phyloP scores from a whole-genome alignment of 2,888 invertebrate genomes.

The Amblyjoppa fuscipennis region DNA sequence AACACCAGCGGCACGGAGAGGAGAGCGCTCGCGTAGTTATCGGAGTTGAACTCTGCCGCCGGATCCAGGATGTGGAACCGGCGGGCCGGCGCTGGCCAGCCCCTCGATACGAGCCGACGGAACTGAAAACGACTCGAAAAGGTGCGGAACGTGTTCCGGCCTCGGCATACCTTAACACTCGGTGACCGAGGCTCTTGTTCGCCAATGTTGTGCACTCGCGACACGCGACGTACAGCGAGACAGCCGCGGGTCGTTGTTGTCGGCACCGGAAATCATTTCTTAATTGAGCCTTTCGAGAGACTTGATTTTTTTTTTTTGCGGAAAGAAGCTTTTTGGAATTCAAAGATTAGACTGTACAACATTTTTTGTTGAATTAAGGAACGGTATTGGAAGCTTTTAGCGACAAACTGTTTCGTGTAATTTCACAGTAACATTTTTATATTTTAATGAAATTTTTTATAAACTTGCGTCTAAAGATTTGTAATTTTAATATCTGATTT shows the following conservation, averaged over 20 bases:
- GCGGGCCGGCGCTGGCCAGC: constrained; percentile 71
- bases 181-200: constrained; percentile 1
- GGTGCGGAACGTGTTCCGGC: constrained; percentile 81
- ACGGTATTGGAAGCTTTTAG: too few relatives aligned
- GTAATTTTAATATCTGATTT: too few relatives aligned
- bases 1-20: background rate
- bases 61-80: constrained; percentile 82
- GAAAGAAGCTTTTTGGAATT: background rate
- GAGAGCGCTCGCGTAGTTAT: constrained; percentile 1
- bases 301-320: background rate
- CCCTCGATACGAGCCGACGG: constrained; percentile 74
- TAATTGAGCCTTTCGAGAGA: constrained; percentile 74
- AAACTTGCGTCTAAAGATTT: too few relatives aligned
- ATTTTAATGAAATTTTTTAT: too few relatives aligned
- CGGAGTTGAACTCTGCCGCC: constrained; percentile 69
- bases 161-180: constrained; percentile 50
- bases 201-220: constrained; percentile 1
- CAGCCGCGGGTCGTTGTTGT: background rate
- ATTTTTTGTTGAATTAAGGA: too few relatives aligned
- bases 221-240: background rate
- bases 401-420: too few relatives aligned
- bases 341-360: too few relatives aligned
- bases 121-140: constrained; percentile 77
- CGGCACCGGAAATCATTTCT: constrained; percentile 80
- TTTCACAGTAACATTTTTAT: too few relatives aligned